A percentile compares a stretch with the other conserved stretches of the same genome.
Conservation (phyloP, 2,113 vertebrate genomes). For the Platichthys stellatus region DNA sequence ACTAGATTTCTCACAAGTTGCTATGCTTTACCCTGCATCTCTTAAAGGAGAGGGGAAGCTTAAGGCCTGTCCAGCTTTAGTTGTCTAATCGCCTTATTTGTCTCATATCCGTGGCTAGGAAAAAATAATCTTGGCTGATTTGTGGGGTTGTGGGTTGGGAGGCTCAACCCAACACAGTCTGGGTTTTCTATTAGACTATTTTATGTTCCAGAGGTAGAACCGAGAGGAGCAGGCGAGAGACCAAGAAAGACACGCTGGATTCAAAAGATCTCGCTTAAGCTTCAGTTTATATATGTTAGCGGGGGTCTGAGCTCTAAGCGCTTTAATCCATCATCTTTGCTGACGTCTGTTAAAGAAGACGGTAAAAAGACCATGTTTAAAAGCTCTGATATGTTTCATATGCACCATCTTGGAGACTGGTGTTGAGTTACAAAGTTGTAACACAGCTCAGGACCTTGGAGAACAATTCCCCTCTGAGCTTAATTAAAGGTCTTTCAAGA, state of each 20-base stretch:
- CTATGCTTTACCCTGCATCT: constrained; percentile 15
- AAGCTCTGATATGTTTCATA: background rate
- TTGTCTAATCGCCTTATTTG: constrained; percentile 61
- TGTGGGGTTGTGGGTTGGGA: constrained; percentile 60
- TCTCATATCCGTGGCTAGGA: constrained; percentile 53
- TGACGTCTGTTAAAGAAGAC: background rate
- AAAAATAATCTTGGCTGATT: constrained; percentile 64
- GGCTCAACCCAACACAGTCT: constrained; percentile 61
- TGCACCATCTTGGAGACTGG: background rate
- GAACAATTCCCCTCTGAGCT: background rate
- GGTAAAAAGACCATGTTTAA: background rate
- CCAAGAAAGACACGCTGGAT: constrained; percentile 58
- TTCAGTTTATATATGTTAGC: constrained; percentile 43
- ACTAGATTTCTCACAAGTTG: constrained; percentile 4
- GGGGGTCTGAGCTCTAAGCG: constrained; percentile 22
- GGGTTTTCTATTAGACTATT: constrained; percentile 71
- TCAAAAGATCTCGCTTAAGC: constrained; percentile 38
- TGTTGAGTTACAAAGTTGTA: background rate
- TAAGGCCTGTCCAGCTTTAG: constrained; percentile 35
- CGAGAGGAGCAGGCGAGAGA: constrained; percentile 26
- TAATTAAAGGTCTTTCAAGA: too few relatives aligned
- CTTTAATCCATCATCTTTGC: background rate
- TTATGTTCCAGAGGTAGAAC: constrained; percentile 52
- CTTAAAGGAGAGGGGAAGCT: constrained; percentile 23
- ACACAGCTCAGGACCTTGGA: constrained; percentile 1